These are phyloP conservation scores for Blastomussa wellsi DNA, from an alignment of 92 coral and sea anemone species.

Conservation along the genomic window DNA sequence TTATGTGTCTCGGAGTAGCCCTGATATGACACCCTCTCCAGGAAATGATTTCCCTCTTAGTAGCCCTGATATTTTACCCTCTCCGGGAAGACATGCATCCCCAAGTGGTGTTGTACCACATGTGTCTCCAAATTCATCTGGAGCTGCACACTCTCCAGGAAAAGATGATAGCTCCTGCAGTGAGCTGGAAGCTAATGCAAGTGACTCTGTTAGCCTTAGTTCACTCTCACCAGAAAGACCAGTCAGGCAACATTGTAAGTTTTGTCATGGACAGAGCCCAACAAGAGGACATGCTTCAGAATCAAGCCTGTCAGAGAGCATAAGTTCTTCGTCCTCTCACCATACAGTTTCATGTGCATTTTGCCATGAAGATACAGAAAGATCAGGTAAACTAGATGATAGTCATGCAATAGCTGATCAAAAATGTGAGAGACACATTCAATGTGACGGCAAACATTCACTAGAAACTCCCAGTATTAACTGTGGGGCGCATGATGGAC, in stretches of 20 bases:
- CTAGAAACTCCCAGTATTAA: background rate
- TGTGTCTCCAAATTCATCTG: background rate
- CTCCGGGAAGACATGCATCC: background rate
- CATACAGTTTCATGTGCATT: background rate
- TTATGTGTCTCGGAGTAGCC: background rate
- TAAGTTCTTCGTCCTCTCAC: background rate
- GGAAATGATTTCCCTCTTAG: background rate
- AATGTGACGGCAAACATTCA: background rate
- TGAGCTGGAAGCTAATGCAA: conserved; percentile 19
- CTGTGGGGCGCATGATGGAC: background rate
- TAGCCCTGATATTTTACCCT: background rate
- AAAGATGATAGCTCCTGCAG: conserved; percentile 5
- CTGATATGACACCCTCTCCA: background rate
- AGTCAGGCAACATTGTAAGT: background rate
- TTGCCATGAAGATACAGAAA: background rate
- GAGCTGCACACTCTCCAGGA: background rate
- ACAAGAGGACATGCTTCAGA: background rate
- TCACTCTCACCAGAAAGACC: conserved; percentile 25
- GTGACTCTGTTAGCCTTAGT: conserved; percentile 21
- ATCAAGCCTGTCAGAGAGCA: background rate
- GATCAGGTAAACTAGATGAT: background rate
- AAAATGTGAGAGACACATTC: background rate
- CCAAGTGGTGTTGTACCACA: background rate
- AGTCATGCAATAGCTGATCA: background rate
- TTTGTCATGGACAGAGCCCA: conserved; percentile 4